A percentile compares a stretch with the other conserved stretches of the same genome.
phyloP scores from a whole-genome alignment of 2,113 vertebrate genomes.

The Gasterosteus nipponicus region DNA sequence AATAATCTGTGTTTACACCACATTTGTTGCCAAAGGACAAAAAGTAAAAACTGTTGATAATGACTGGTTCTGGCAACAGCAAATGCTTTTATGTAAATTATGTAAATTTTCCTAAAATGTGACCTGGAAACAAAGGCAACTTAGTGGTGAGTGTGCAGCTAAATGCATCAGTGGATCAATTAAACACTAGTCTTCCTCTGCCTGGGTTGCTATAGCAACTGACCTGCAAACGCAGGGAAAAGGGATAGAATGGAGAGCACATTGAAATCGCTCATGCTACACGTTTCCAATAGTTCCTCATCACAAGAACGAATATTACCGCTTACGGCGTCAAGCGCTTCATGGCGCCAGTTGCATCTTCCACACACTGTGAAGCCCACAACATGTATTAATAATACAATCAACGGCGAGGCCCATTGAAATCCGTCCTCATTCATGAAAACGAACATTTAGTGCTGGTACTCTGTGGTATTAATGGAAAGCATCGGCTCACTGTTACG shows the following conservation, averaged over 20 bases:
- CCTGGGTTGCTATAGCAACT: constrained; percentile 87
- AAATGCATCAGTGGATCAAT: constrained; percentile 99
- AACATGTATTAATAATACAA: background rate
- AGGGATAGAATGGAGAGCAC: constrained; percentile 81
- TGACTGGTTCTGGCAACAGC: constrained; percentile 91
- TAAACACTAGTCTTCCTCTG: constrained; percentile 91
- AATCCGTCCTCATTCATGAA: background rate
- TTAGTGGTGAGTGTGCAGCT: constrained; percentile 91
- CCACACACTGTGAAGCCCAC: background rate
- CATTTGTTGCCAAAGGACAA: constrained; percentile 89
- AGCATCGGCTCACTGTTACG: background rate
- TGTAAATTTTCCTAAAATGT: constrained; percentile 87
- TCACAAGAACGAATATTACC: constrained; percentile 34
- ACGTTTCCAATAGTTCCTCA: constrained; percentile 42
- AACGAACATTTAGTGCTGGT: background rate
- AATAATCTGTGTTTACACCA: constrained; percentile 84
- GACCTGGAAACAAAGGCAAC: constrained; percentile 97
- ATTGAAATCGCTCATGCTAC: constrained; percentile 30
- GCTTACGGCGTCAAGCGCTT: background rate
- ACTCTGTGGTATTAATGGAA: background rate
- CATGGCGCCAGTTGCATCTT: background rate
- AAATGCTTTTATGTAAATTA: constrained; percentile 97
- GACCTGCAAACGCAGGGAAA: constrained; percentile 84
- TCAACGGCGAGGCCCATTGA: background rate
- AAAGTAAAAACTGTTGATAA: constrained; percentile 91